phyloP scores from a whole-genome alignment of 1,140 invertebrate species.

The Reticulitermes speratus region DNA sequence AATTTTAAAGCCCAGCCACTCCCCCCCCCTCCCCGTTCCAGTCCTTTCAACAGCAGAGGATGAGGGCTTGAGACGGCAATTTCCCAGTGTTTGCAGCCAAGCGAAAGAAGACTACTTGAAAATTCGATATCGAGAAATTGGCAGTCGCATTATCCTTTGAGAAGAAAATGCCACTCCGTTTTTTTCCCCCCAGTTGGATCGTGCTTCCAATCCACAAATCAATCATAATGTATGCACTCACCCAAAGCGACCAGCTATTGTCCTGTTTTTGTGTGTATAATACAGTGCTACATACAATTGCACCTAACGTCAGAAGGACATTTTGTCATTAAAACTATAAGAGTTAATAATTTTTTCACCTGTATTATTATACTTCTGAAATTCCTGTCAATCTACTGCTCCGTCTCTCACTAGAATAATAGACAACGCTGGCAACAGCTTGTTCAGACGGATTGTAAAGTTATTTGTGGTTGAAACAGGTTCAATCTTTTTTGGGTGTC shows the following conservation, averaged over 20 bases:
- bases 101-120: background rate
- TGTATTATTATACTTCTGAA: no score
- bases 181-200: background rate
- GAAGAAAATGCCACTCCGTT: background rate
- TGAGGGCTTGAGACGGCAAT: background rate
- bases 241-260: background rate
- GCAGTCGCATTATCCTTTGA: background rate
- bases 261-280: background rate
- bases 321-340: background rate
- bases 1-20: no score
- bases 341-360: background rate
- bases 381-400: no score
- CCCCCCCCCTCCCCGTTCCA: no score
- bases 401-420: no score
- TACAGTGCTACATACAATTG: background rate
- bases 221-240: background rate
- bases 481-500: background rate
- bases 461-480: background rate
- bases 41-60: no score
- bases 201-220: background rate
- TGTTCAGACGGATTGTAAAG: background rate
- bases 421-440: background rate
- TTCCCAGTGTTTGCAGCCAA: background rate
- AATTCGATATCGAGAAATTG: slow-evolving; percentile 12
- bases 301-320: background rate